Percentiles rank a stretch among this genome's conserved stretches.
phyloP scores from a whole-genome alignment of 2,888 invertebrate species.

The Nudaria mundana region DNA sequence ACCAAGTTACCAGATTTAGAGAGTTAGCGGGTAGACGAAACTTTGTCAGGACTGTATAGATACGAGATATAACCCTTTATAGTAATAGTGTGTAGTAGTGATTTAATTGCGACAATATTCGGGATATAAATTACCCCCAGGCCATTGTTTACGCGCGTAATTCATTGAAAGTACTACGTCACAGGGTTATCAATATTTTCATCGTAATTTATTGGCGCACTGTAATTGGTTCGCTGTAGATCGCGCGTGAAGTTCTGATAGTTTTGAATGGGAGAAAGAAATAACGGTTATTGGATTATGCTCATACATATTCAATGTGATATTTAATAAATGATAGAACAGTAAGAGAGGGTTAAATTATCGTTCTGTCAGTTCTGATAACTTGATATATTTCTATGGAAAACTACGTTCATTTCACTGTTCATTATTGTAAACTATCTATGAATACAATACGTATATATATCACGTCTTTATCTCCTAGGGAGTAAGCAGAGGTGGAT shows the following conservation, averaged over 20 bases:
- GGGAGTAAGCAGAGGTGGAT: too few species aligned
- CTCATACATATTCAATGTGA: background rate
- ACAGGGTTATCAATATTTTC: slow-evolving; percentile 62
- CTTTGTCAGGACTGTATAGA: too few species aligned
- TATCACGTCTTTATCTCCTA: too few species aligned
- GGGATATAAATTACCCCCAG: slow-evolving; percentile 44
- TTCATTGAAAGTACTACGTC: slow-evolving; percentile 43
- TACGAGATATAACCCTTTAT: too few species aligned
- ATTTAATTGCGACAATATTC: slow-evolving; percentile 50
- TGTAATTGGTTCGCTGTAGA: slow-evolving; percentile 47
- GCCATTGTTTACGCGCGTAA: slow-evolving; percentile 47
- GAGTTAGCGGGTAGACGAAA: too few species aligned
- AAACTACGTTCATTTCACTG: too few species aligned
- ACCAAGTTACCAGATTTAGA: too few species aligned
- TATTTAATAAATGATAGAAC: background rate
- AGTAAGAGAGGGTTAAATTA: background rate
- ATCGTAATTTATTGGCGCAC: slow-evolving; percentile 58
- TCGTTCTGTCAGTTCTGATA: too few species aligned
- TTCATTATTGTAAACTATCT: too few species aligned
- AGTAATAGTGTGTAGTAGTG: too few species aligned
- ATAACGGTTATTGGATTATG: slow-evolving; percentile 3
- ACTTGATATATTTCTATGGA: too few species aligned
- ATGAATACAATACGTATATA: too few species aligned
- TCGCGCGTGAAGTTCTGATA: slow-evolving; percentile 6
- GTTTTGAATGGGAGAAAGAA: slow-evolving; percentile 7